Conservation (phyloP, 1,140 invertebrate species). For the Grapholita molesta region DNA sequence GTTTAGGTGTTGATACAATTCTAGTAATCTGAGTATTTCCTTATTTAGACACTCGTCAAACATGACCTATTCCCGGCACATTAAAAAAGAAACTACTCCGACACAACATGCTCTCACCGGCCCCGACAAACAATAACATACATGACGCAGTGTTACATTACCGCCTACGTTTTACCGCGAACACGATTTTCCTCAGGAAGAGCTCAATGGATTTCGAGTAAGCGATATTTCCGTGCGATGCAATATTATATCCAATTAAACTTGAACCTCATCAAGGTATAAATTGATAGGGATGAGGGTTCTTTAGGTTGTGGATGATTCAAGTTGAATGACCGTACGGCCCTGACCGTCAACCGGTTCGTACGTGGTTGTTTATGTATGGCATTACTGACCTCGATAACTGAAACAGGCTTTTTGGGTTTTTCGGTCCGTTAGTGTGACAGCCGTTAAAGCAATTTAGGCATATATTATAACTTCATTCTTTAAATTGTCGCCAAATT, state of each 20-base stretch:
- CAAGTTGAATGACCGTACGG: slow-evolving; percentile 36
- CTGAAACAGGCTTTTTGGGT: slow-evolving; percentile 29
- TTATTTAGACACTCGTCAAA: neutral
- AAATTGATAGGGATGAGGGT: neutral
- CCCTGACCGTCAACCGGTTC: slow-evolving; percentile 42
- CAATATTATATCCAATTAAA: neutral
- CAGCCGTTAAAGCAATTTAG: neutral
- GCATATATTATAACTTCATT: neutral
- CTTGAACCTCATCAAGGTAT: neutral
- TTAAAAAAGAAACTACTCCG: neutral
- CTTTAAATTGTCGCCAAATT: neutral
- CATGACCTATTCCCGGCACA: neutral
- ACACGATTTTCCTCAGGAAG: neutral
- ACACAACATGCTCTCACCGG: neutral
- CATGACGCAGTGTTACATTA: neutral
- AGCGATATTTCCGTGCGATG: neutral
- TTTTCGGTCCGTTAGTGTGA: slow-evolving; percentile 31
- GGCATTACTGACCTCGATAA: slow-evolving; percentile 43
- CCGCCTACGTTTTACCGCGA: neutral
- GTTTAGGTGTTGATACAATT: too few relatives aligned
- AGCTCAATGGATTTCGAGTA: neutral
- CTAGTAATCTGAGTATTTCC: neutral
- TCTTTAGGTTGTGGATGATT: neutral
- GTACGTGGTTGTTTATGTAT: slow-evolving; percentile 21
- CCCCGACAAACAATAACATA: neutral